phyloP scores from a whole-genome alignment of 1,140 invertebrate species.

The Cydia pomonella region DNA sequence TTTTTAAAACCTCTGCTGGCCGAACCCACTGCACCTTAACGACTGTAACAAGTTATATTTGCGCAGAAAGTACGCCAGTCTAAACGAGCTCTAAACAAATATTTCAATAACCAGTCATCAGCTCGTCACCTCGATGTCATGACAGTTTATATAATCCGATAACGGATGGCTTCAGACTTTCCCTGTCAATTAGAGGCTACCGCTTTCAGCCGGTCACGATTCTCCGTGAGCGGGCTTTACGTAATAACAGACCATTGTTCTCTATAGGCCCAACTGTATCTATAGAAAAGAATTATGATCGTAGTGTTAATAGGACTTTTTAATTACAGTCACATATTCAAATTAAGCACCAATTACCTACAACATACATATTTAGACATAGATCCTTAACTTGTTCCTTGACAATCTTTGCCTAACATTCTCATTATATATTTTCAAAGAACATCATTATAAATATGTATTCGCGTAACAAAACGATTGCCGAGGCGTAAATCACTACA shows the following conservation, averaged over 20 bases:
- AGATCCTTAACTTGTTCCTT: no score
- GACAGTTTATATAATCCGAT: constrained; percentile 24
- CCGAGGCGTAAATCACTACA: no score
- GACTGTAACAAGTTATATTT: background rate
- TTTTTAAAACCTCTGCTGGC: no score
- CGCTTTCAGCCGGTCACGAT: constrained; percentile 27
- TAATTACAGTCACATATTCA: background rate
- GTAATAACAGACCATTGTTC: constrained; percentile 25
- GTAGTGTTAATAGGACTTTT: background rate
- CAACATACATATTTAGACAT: no score
- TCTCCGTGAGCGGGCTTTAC: constrained; percentile 17
- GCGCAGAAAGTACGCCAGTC: background rate
- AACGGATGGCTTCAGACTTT: constrained; percentile 20
- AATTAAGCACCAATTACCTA: no score
- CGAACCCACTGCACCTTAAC: no score
- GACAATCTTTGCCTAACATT: no score
- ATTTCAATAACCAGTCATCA: background rate
- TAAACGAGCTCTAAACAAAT: background rate
- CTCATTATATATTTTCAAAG: no score
- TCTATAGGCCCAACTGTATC: constrained; percentile 6
- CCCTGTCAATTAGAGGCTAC: constrained; percentile 28
- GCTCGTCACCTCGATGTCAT: constrained; percentile 4
- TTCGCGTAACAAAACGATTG: no score
- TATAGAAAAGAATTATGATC: background rate
- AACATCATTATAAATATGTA: no score